Conservation (phyloP, 2,888 invertebrate species). For the Meandrusa payeni region DNA sequence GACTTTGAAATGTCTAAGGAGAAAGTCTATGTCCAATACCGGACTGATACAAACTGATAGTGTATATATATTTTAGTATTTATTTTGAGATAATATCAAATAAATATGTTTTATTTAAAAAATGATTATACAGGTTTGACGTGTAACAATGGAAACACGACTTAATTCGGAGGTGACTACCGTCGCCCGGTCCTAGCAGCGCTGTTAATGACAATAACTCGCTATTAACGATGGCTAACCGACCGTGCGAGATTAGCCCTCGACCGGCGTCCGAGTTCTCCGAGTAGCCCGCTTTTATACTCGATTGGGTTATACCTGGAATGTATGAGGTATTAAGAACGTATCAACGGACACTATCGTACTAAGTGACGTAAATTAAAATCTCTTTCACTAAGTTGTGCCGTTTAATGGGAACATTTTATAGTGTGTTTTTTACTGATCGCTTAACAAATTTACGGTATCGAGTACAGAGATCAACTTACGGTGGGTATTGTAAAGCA, state of each 20-base stretch:
- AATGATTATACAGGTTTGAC: no score
- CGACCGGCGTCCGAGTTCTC: slow-evolving; percentile 22
- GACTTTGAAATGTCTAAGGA: no score
- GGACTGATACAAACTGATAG: no score
- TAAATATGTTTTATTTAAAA: no score
- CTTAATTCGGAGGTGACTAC: slow-evolving; percentile 47
- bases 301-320: slow-evolving; percentile 34
- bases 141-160: slow-evolving; percentile 39
- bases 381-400: slow-evolving; percentile 3
- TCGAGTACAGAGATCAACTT: no score
- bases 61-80: no score
- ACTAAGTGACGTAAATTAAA: slow-evolving; percentile 19
- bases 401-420: slow-evolving; percentile 7
- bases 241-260: slow-evolving; percentile 34
- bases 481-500: no score
- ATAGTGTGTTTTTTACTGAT: not conserved
- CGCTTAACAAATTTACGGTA: no score
- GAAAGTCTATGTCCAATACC: no score
- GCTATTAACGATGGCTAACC: slow-evolving; percentile 50
- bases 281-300: slow-evolving; percentile 29
- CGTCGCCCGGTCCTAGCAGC: slow-evolving; percentile 41
- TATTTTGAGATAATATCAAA: no score
- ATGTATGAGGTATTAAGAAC: slow-evolving; percentile 31
- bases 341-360: slow-evolving; percentile 8
- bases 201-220: slow-evolving; percentile 71